Evolutionary conservation across 2,113 vertebrate genomes (phyloP).

Genomic region (Chloroceryle aenea): DNA sequence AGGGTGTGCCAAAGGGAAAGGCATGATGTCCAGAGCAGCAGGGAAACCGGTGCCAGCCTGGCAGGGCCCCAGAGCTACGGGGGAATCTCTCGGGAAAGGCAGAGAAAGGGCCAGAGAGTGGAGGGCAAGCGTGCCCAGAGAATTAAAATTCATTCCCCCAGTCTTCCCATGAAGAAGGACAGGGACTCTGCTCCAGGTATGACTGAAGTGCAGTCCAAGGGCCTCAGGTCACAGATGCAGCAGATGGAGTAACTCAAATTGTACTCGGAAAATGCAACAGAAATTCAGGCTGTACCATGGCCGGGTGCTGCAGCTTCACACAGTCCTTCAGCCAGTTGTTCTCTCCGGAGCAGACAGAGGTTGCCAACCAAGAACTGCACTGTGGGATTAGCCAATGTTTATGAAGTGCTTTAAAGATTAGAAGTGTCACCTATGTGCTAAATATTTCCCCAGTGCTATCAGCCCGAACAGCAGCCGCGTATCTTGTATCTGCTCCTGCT

Average conservation of each 20-base stretch:
- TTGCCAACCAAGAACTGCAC: constrained; percentile 17
- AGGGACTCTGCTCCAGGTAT: not conserved
- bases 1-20: not conserved
- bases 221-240: not conserved
- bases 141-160: too few relatives aligned
- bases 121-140: not conserved
- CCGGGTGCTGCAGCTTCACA: not conserved
- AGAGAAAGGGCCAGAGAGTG: not conserved
- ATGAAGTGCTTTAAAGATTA: constrained; percentile 50
- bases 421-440: constrained; percentile 56
- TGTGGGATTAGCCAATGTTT: constrained; percentile 48
- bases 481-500: constrained; percentile 20
- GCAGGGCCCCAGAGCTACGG: not conserved
- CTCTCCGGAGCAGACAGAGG: constrained; percentile 24
- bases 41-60: not conserved
- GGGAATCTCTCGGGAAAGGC: rapidly evolving
- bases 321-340: not conserved
- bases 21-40: too few relatives aligned
- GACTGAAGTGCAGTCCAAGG: rapidly evolving
- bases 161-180: not conserved
- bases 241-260: not conserved
- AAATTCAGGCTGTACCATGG: not conserved
- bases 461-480: not conserved
- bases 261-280: not conserved
- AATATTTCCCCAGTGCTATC: constrained; percentile 45